Base-by-base conservation (phyloP, 2,113 vertebrate genomes). In the Melanotaenia duboulayi region DNA sequence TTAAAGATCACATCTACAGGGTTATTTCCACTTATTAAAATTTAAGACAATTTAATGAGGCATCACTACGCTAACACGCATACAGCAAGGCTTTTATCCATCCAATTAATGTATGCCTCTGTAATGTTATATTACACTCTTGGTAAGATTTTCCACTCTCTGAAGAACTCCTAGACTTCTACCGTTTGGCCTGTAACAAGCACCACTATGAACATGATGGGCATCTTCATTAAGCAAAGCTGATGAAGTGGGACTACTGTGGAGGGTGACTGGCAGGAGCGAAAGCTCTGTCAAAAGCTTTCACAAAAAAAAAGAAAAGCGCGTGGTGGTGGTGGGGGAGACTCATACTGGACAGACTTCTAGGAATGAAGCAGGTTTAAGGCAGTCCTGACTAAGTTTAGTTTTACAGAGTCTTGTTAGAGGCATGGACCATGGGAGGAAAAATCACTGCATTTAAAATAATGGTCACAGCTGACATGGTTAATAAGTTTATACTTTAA, bases 1-100 rank as follows among this genome's bases (percentile, higher is more conserved):
- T 90, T 83, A 90, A 83, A 89, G 74, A 80, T 78, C 75, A 74
- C 42, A 69, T 88, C 89, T 80, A 89, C 58, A 22, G 20, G 66
- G 65, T 65, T 73, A 65, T 65, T 90, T 81, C 69, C 59, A 68
- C 72, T 87, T 69, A 73, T 84, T 88, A 85, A 81, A 85, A 85
- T 69, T 72, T 51, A 71, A 75, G 62, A 44, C 22, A 9, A 62
- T 85, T 89, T 89, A 88, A 88, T 68, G 65, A 63, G 60, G 19
- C 71, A 71, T 85, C 65, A 62, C 67, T 87, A 77, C 81, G 54
- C 65, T 69, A 81, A 75, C 58, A 74, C 66, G 56, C 22, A 40
- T 6, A 28, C 12, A 61, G 42, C n/a, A 55, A 65, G 64, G 60
- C 65, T 81, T 70, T 80, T 68, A 85, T 86, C 82, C 58, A 16